Conservation (phyloP, 2,888 invertebrate species). For the Eupeodes latifasciatus region DNA sequence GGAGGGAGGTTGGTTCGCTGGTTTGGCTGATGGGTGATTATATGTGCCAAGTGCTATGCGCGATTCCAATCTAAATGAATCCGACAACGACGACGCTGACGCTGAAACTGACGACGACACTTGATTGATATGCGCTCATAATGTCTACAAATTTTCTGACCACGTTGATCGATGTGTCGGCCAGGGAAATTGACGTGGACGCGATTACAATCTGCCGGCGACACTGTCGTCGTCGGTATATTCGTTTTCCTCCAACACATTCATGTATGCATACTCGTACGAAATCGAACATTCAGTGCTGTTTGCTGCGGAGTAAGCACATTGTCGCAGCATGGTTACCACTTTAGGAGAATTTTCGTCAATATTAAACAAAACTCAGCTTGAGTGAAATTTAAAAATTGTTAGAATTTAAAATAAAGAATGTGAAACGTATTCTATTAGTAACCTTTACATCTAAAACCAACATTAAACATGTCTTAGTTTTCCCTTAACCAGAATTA, state of each 20-base stretch:
- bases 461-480: too few relatives aligned
- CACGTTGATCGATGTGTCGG: conserved; percentile 76
- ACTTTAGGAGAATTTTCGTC: not conserved
- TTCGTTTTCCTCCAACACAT: conserved; percentile 4
- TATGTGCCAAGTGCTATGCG: conserved; percentile 72
- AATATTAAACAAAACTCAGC: not conserved
- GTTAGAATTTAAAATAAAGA: too few relatives aligned
- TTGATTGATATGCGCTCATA: conserved; percentile 77
- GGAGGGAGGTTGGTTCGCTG: conserved; percentile 47
- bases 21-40: conserved; percentile 41
- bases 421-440: too few relatives aligned
- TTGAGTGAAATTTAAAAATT: too few relatives aligned
- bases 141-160: conserved; percentile 77
- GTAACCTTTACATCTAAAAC: too few relatives aligned
- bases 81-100: conserved; percentile 76
- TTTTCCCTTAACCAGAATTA: too few relatives aligned
- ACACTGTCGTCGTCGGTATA: conserved; percentile 68
- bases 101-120: conserved; percentile 75
- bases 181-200: conserved; percentile 75
- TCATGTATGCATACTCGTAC: not conserved
- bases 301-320: not conserved
- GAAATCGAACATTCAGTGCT: not conserved
- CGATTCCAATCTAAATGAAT: conserved; percentile 76
- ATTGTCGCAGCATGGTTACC: conserved; percentile 21
- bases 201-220: conserved; percentile 75